Conservation (phyloP, 2,888 invertebrate species). For the Artemia sinica region DNA sequence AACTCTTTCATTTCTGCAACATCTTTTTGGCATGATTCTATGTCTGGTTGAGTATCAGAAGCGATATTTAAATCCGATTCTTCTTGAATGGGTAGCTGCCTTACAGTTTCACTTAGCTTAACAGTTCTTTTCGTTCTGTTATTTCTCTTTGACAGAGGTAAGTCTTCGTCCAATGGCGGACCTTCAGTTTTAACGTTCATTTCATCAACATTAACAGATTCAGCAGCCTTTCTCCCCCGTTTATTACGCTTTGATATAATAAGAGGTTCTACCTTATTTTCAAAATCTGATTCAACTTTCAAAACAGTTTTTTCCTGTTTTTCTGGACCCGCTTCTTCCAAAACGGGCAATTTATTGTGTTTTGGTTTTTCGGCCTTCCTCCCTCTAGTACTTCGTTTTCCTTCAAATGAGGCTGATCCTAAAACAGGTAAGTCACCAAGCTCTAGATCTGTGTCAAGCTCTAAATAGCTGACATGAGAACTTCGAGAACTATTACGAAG, state of each 20-base stretch:
- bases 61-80: no score
- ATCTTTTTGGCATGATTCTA: not conserved
- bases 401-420: not conserved
- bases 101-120: not conserved
- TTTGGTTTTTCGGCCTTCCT: not conserved
- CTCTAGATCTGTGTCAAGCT: not conserved
- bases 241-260: no score
- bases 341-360: no score
- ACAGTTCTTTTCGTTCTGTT: not conserved
- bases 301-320: not conserved
- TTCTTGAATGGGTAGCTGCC: not conserved
- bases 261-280: not conserved
- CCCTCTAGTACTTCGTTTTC: not conserved
- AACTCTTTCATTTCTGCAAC: not conserved
- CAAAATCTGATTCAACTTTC: not conserved
- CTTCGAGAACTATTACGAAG: not conserved
- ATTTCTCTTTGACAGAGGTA: slow-evolving; percentile 2
- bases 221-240: not conserved
- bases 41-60: no score
- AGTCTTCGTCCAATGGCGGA: not conserved
- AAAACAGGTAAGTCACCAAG: not conserved
- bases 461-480: not conserved
- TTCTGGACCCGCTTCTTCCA: no score
- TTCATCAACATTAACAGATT: no score
- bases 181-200: no score